Conservation (phyloP, 2,797 vertebrate species). For the Gallinago solitaria region DNA sequence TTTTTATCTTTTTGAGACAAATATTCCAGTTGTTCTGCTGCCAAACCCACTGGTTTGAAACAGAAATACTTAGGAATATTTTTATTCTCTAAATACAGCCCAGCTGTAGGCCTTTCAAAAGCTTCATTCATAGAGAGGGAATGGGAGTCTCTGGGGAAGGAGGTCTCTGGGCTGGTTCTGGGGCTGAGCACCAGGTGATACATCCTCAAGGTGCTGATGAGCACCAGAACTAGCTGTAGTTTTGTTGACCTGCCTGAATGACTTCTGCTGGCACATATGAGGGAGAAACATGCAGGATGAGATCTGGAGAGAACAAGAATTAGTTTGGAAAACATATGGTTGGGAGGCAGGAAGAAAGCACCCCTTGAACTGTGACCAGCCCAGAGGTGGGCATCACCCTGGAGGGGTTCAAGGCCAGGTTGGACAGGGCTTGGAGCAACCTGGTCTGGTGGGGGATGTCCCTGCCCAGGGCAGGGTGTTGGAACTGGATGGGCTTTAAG, state of each 20-base stretch:
- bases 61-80: neutral
- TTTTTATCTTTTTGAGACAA: neutral
- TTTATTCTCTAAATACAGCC: neutral
- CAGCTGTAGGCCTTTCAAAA: neutral
- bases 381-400: neutral
- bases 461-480: neutral
- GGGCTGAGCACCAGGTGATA: neutral
- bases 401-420: neutral
- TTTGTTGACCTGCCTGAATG: neutral
- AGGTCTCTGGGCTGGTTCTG: neutral
- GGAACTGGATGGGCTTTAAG: neutral
- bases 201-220: neutral
- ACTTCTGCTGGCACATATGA: neutral
- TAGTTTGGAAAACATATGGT: neutral
- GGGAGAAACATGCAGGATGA: neutral
- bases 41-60: neutral
- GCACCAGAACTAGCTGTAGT: neutral
- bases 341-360: neutral
- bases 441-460: neutral
- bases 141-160: neutral
- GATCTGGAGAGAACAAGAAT: neutral
- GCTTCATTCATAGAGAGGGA: neutral
- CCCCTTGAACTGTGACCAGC: fast-evolving
- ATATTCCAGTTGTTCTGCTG: neutral
- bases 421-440: neutral